Evolutionary conservation across 2,888 invertebrate genomes (phyloP), one percentile per base, ranked within the genome.

Genomic region (Troides oblongomaculatus): DNA sequence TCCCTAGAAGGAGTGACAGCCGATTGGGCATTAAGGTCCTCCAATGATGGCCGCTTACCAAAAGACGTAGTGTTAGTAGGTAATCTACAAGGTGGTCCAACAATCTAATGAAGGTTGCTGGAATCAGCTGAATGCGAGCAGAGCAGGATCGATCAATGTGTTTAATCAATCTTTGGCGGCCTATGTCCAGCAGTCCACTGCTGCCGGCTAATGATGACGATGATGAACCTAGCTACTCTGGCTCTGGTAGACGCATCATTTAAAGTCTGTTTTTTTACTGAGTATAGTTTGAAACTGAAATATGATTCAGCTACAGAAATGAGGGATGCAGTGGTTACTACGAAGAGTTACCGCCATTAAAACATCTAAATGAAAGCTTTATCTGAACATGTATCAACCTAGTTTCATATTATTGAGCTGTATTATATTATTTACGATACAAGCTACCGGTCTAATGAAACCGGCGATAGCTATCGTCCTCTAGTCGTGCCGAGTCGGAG

Each of bases 371-470:
- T 6, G n/a, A 60, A 50, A 36, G 17, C n/a, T 21, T 58, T 62
- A 46, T 68, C 57, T 62, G 46, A 2, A 23, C n/a, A 30, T 21
- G 46, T 57, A 43, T 39, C 25, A 43, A 14, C 25, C n/a, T 43
- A 57, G 25, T 57, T 61, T 57, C 30, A n/a, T 61, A n/a, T 62
- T 46, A 67, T 69, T 65, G 64, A 62, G 56, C n/a, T n/a, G 46
- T 65, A 46, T 64, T 64, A 23, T 60, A 69, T 62, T 57, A 67
- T 62, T 69, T n/a, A 64, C 25, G 60, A 57, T 64, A 57, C 57
- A 25, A 57, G 64, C 64, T 64, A 65, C 69, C 62, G 62, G 65
- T 57, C 46, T 65, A 69, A 69, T 69, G 46, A 46, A 69, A 62
- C 18, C 23, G n/a, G 14, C 57, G 69, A 69, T 69, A 21, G 36